A percentile compares a stretch with the other conserved stretches of the same genome.
phyloP scores from a whole-genome alignment of 2,113 vertebrate genomes.

The Antechinus stuartii region DNA sequence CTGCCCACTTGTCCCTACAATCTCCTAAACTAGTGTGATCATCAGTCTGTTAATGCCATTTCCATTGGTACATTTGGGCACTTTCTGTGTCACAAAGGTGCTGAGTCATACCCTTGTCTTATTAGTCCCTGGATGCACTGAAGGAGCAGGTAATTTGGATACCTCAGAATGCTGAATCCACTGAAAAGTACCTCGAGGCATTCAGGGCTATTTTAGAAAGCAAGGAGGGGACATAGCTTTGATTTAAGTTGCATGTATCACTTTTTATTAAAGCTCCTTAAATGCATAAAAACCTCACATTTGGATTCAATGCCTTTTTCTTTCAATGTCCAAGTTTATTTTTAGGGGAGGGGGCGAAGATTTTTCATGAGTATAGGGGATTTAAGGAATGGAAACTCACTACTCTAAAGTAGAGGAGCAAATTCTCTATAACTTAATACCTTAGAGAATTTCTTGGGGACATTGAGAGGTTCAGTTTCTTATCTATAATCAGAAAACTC shows the following conservation, averaged over 20 bases:
- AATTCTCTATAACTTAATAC: not conserved
- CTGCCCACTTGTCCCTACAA: not conserved
- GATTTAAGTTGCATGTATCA: not conserved
- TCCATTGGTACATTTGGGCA: not conserved
- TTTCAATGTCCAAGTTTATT: not conserved
- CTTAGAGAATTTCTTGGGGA: not conserved
- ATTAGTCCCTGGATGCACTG: not conserved
- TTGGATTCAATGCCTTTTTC: not conserved
- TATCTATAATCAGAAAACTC: not conserved
- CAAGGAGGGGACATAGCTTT: not conserved
- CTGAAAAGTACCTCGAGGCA: not conserved
- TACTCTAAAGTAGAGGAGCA: not conserved
- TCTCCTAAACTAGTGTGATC: not conserved
- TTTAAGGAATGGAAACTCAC: not conserved
- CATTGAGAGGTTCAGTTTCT: conserved; percentile 4
- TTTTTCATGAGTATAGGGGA: not conserved
- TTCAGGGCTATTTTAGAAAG: not conserved
- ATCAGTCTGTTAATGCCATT: not conserved
- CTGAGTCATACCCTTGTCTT: not conserved
- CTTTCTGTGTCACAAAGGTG: not conserved
- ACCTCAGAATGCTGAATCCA: not conserved
- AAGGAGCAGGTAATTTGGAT: not conserved
- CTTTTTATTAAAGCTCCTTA: not conserved
- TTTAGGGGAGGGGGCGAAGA: not conserved
- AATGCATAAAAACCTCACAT: not conserved